Percentiles rank a stretch among this genome's conserved stretches.
Conservation (phyloP, 2,113 vertebrate genomes). For the Pycnonotus jocosus region DNA sequence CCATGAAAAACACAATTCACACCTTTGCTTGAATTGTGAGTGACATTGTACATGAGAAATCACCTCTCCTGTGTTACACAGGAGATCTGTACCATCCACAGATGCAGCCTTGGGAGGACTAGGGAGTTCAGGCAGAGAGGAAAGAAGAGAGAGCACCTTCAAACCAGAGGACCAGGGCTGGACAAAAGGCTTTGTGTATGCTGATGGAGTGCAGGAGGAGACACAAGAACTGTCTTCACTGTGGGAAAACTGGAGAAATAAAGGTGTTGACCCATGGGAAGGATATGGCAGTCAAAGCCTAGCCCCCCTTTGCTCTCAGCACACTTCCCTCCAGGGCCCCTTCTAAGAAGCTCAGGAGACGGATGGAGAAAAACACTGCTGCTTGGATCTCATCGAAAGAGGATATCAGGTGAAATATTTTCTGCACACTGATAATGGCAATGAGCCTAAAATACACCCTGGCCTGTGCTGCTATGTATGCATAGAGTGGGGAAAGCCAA, state of each 20-base stretch:
- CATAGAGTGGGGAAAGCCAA: not conserved
- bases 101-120: not conserved
- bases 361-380: not conserved
- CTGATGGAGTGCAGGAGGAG: not conserved
- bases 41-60: not conserved
- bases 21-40: not conserved
- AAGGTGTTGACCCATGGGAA: rapidly evolving
- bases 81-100: not conserved
- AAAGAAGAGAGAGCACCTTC: not conserved
- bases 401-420: not conserved
- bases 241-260: not conserved
- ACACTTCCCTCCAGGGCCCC: not conserved
- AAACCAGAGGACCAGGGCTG: not conserved
- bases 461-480: not conserved
- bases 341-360: not conserved
- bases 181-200: not conserved
- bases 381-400: not conserved
- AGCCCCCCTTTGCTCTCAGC: not conserved
- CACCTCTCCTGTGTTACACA: not conserved
- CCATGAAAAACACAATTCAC: not conserved
- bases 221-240: not conserved
- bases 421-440: not conserved
- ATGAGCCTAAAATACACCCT: not conserved
- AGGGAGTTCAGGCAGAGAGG: not conserved
- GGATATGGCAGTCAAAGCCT: not conserved